Conservation (phyloP, 2,888 invertebrate genomes). For the Adela reaumurella region DNA sequence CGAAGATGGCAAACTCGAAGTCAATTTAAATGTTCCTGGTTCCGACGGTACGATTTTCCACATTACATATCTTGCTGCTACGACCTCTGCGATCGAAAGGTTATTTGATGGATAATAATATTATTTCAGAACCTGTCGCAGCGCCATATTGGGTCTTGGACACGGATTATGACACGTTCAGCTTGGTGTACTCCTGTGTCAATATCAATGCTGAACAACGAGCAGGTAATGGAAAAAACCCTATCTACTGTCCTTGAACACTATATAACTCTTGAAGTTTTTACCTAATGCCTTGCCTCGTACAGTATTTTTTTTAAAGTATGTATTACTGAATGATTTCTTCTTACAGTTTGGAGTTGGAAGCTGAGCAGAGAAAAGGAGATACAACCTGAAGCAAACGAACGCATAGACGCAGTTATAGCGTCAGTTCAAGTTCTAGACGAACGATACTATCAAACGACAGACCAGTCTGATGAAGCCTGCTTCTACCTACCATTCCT, state of each 20-base stretch:
- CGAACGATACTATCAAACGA: slow-evolving; percentile 20
- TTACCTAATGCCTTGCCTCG: too few species aligned
- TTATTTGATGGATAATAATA: too few species aligned
- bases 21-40: too few species aligned
- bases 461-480: slow-evolving; percentile 21
- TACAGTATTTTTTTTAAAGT: too few species aligned
- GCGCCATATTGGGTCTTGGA: slow-evolving; percentile 24
- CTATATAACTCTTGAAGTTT: too few species aligned
- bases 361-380: slow-evolving; percentile 26
- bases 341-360: slow-evolving; percentile 26
- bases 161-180: slow-evolving; percentile 21
- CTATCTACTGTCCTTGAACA: too few species aligned
- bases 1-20: too few species aligned
- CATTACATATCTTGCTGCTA: too few species aligned
- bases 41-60: too few species aligned
- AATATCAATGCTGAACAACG: slow-evolving; percentile 22
- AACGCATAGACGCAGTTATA: slow-evolving; percentile 21
- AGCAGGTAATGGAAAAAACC: slow-evolving; percentile 23
- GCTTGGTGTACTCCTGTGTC: slow-evolving; percentile 24
- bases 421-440: slow-evolving; percentile 21
- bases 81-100: too few species aligned
- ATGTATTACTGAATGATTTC: not conserved
- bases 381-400: slow-evolving; percentile 16
- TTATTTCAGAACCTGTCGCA: slow-evolving; percentile 14
- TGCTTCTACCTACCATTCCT: slow-evolving; percentile 31